These are phyloP conservation scores for Drosophila hamatofila DNA, from an alignment of 2,888 invertebrate species.

Conservation along the genomic window DNA sequence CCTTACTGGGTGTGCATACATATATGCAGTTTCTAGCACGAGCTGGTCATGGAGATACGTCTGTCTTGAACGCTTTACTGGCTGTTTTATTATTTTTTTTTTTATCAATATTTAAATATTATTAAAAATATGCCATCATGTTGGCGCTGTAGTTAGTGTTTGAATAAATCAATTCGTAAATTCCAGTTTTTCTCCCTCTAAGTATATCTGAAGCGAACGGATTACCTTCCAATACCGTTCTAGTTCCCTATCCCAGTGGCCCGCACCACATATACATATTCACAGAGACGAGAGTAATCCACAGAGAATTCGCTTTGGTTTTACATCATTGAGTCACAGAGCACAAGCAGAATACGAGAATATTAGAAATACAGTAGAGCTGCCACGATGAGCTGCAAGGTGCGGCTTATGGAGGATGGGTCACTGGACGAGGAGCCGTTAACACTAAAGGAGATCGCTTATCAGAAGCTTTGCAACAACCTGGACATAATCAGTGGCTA, in stretches of 20 bases:
- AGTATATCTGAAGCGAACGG: constrained; percentile 7
- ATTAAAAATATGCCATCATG: constrained; percentile 1
- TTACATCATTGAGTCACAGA: neutral
- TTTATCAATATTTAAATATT: neutral
- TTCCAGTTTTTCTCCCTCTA: constrained; percentile 29
- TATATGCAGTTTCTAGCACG: too few relatives aligned
- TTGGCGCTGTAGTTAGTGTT: constrained; percentile 24
- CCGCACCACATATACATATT: too few relatives aligned
- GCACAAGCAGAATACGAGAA: neutral
- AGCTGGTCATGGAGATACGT: too few relatives aligned
- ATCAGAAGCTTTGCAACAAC: constrained; percentile 84
- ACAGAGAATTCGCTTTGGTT: neutral
- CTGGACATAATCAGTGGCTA: constrained; percentile 82
- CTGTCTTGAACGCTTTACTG: too few relatives aligned
- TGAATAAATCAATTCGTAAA: constrained; percentile 32
- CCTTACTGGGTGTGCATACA: too few relatives aligned
- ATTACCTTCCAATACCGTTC: constrained; percentile 10
- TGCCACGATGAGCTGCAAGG: constrained; percentile 84
- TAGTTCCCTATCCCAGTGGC: neutral
- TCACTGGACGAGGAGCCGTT: constrained; percentile 85
- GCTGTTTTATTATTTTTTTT: too few relatives aligned
- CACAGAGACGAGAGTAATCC: neutral
- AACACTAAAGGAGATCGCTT: constrained; percentile 84
- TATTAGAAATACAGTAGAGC: neutral
- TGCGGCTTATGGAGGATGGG: constrained; percentile 85